Evolutionary conservation across 1,140 invertebrate genomes (phyloP), one percentile per base, ranked within the genome.

Genomic region (Brachionus rubens): DNA sequence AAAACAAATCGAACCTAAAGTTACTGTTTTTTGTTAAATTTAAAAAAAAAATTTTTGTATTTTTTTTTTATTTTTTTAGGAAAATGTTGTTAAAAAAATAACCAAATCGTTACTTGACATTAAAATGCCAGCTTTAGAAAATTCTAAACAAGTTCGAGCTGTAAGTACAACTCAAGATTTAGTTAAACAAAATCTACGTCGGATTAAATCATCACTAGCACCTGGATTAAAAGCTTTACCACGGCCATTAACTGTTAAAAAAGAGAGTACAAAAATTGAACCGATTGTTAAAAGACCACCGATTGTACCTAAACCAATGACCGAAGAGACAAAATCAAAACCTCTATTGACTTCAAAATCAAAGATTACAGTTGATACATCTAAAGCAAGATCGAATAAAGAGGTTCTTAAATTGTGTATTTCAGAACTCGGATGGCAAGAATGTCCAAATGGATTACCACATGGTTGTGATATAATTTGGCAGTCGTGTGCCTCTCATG

Each of bases 341-440:
- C 16, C 36, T n/a, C 12, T 24, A 14, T 16, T 76, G 0, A 21
- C 48, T 19, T 41, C 41, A 7, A 76, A 76, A 26, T 6, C 28
- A 5, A 54, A 28, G 7, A 80, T 84, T 7, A 83, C 81, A 1
- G 80, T 84, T 5, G 83, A 84, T 50, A 82, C 82, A n/a, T 80
- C 80, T 24, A 81, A 82, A 46, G 81, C 82, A 2, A 62, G 80
- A 19, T 81, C 80, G 14, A 83, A 83, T 72, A 75, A 78, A 9
- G 83, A 84, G 77, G 82, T 83, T 6, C 10, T 84, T 4, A 78
- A 81, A 59, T 50, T 82, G 68, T 81, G 80, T 30, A 77, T 83
- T 3, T 77, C 79, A 36, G 82, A 83, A 50, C 77, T 84, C 5
- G 81, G 82, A 26, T 84, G 83, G 81, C 52, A 76, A 62, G 52